A percentile compares a stretch with the other conserved stretches of the same genome.
These are phyloP conservation scores for Okapia johnstoni DNA, from an alignment of 2,113 vertebrate genomes.

Conservation along the genomic window DNA sequence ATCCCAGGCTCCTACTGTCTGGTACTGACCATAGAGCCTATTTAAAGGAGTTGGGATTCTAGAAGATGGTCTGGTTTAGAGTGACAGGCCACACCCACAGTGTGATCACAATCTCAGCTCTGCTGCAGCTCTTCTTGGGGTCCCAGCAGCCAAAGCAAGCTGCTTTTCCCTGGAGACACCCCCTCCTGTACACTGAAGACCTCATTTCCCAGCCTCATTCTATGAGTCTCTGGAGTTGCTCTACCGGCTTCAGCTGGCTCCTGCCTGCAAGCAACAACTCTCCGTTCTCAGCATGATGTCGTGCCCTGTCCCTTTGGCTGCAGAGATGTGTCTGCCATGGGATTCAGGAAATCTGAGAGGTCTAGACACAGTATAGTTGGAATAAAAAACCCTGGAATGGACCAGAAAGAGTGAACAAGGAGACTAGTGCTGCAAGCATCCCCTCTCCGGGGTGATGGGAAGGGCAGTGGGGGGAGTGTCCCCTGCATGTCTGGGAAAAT, in stretches of 20 bases:
- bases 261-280: background rate
- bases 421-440: background rate
- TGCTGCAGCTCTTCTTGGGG: background rate
- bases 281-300: background rate
- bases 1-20: background rate
- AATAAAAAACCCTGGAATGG: background rate
- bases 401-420: background rate
- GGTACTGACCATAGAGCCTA: background rate
- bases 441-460: background rate
- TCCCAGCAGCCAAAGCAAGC: background rate
- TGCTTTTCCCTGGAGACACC: background rate
- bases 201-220: background rate
- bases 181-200: background rate
- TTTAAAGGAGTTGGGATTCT: background rate
- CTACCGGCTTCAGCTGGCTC: background rate
- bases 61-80: background rate
- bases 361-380: background rate
- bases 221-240: background rate
- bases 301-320: background rate
- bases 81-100: background rate
- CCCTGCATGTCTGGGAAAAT: background rate
- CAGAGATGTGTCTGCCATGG: background rate
- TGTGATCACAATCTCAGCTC: background rate
- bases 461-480: background rate
- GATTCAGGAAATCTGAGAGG: background rate